Conservation (phyloP, 2,797 vertebrate species). For the Graptemys geographica region DNA sequence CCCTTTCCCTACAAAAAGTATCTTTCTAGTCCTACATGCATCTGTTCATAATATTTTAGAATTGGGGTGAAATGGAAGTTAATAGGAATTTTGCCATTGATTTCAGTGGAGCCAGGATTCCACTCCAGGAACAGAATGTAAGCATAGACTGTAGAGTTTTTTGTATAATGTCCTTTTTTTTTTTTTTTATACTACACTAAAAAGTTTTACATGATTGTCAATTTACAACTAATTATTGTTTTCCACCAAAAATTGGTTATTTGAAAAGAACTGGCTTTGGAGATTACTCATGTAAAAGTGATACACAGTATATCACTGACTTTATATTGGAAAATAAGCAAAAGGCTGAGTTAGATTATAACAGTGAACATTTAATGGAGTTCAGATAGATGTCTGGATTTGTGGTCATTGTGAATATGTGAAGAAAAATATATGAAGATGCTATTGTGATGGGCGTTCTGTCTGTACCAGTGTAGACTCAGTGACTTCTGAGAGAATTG, state of each 20-base stretch:
- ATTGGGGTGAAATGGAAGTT: neutral
- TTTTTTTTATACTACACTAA: neutral
- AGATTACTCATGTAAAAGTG: neutral
- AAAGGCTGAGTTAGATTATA: neutral
- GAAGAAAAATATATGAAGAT: neutral
- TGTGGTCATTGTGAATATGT: neutral
- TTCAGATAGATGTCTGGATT: neutral
- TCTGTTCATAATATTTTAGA: constrained; percentile 3
- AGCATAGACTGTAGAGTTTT: neutral
- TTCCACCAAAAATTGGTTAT: neutral
- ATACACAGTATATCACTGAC: neutral
- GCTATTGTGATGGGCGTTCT: neutral
- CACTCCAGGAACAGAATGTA: neutral
- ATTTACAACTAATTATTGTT: neutral
- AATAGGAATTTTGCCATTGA: neutral
- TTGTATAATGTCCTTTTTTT: neutral
- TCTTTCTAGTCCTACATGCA: neutral
- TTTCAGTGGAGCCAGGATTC: neutral
- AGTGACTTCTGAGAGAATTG: neutral
- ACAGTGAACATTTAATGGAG: neutral
- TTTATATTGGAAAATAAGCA: neutral
- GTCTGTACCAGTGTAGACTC: neutral
- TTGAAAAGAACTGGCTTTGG: neutral
- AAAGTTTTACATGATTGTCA: neutral
- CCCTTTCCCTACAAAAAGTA: neutral